Evolutionary conservation across 2,113 vertebrate genomes (phyloP).

Genomic region (Paramormyrops kingsleyae): DNA sequence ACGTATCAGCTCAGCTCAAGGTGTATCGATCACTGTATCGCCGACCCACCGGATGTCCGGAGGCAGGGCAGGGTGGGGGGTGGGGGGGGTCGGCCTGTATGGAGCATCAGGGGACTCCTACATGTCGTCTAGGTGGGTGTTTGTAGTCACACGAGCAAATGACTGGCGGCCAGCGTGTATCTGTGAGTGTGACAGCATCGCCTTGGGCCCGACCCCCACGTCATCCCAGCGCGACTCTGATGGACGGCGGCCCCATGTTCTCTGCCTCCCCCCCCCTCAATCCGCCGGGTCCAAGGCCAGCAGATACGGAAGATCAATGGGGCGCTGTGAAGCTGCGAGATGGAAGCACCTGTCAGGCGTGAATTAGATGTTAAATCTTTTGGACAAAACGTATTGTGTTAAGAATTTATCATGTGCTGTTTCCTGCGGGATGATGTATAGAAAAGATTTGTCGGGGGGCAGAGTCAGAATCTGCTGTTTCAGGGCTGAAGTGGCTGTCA

Average conservation of each 20-base stretch:
- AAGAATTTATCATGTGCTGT: conserved; percentile 69
- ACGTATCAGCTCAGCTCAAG: conserved; percentile 41
- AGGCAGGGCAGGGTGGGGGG: accelerated
- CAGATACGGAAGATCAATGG: conserved; percentile 54
- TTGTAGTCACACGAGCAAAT: background rate
- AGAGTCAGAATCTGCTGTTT: conserved; percentile 53
- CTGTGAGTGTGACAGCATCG: background rate
- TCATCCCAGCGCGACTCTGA: background rate
- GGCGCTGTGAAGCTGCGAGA: conserved; percentile 43
- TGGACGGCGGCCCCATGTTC: background rate
- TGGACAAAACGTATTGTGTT: conserved; percentile 69
- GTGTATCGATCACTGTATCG: conserved; percentile 44
- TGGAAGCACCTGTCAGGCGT: conserved; percentile 61
- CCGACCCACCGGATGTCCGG: background rate
- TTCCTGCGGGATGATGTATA: conserved; percentile 63
- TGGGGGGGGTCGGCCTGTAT: background rate
- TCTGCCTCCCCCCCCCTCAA: background rate
- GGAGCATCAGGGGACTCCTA: background rate
- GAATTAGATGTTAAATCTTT: conserved; percentile 79
- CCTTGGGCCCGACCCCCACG: background rate
- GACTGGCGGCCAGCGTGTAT: background rate
- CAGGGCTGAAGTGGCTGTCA: conserved; percentile 58
- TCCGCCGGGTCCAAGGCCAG: conserved; percentile 55
- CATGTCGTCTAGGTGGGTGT: background rate
- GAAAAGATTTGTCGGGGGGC: conserved; percentile 41